These are phyloP conservation scores for Lepus americanus DNA, from an alignment of 2,113 vertebrate genomes.

Conservation along the genomic window DNA sequence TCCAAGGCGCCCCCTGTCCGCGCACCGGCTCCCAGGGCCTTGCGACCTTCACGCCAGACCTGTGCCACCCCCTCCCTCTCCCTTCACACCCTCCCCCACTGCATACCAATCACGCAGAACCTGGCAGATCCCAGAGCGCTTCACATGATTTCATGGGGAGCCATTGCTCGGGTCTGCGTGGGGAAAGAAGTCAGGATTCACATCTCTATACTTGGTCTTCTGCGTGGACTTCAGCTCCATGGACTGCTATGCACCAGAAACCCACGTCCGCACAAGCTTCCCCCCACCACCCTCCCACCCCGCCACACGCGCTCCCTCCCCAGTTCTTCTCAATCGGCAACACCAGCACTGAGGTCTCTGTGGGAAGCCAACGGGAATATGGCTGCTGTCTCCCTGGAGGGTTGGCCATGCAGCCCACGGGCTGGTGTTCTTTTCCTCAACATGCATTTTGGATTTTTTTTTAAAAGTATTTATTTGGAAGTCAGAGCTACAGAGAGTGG, in stretches of 20 bases:
- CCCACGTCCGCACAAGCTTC: not conserved
- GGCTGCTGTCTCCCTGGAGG: not conserved
- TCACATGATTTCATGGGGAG: not conserved
- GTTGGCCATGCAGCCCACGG: not conserved
- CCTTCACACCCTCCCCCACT: not conserved
- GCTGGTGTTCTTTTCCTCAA: not conserved
- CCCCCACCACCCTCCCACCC: accelerated
- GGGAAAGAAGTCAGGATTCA: not conserved
- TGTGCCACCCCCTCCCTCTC: not conserved
- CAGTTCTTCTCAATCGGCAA: not conserved
- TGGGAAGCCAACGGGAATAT: too few relatives aligned
- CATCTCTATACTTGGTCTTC: not conserved
- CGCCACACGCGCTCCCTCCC: not conserved
- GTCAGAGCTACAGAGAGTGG: too few relatives aligned
- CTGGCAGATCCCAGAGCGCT: not conserved
- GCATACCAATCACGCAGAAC: not conserved
- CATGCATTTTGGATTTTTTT: not conserved
- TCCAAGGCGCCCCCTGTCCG: not conserved
- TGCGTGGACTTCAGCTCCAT: not conserved
- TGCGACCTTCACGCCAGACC: not conserved
- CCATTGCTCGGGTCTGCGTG: not conserved
- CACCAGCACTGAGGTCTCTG: not conserved
- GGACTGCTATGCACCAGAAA: not conserved
- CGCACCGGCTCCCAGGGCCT: not conserved
- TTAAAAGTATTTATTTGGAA: not conserved